These are phyloP conservation scores for Hypercompe scribonia DNA, from an alignment of 2,888 invertebrate species.

Conservation along the genomic window DNA sequence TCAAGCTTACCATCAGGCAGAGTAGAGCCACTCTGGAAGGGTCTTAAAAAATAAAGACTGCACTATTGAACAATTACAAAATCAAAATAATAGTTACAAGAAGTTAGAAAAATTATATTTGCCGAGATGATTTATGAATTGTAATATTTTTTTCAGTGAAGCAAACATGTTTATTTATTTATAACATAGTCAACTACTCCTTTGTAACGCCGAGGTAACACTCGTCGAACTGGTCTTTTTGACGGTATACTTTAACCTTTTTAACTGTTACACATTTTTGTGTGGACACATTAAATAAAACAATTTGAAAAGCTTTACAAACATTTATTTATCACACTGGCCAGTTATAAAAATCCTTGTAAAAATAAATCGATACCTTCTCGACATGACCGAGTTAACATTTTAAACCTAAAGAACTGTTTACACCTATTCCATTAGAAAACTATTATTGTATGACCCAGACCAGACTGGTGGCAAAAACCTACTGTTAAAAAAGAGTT, in stretches of 20 bases:
- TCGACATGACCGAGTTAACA: background rate
- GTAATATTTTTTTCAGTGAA: too few species aligned
- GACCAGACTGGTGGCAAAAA: background rate
- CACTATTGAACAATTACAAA: too few species aligned
- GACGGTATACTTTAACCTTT: background rate
- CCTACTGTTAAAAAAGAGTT: background rate
- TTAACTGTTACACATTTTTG: background rate
- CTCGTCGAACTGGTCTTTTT: too few species aligned
- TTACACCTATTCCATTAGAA: background rate
- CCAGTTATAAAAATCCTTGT: background rate
- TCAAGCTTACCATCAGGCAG: too few species aligned
- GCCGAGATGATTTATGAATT: too few species aligned
- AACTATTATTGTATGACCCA: background rate
- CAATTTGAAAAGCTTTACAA: slow-evolving; percentile 22
- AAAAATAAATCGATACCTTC: background rate
- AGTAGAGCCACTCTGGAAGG: too few species aligned
- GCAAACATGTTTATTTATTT: too few species aligned
- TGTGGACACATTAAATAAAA: background rate
- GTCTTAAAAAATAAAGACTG: too few species aligned
- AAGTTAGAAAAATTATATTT: too few species aligned
- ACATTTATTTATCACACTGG: slow-evolving; percentile 31
- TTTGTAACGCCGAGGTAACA: too few species aligned
- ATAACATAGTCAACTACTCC: too few species aligned
- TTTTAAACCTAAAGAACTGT: background rate
- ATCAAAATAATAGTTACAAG: too few species aligned